phyloP scores from a whole-genome alignment of 2,888 invertebrate genomes.

The Sicus ferrugineus region DNA sequence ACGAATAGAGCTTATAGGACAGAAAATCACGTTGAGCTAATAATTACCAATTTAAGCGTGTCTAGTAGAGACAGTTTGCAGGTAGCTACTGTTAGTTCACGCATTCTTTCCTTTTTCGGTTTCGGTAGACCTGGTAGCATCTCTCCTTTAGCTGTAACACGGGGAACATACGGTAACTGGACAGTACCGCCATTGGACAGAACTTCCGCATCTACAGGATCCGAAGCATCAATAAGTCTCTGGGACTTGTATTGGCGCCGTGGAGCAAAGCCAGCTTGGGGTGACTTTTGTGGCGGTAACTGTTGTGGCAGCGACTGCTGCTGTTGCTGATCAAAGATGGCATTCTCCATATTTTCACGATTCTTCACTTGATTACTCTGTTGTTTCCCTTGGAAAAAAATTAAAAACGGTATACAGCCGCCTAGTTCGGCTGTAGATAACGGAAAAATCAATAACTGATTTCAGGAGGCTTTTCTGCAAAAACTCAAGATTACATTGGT shows the following conservation, averaged over 20 bases:
- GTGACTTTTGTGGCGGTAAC: too few relatives aligned
- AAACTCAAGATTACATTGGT: too few relatives aligned
- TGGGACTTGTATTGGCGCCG: conserved; percentile 57
- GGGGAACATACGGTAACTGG: conserved; percentile 29
- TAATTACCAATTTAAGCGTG: too few relatives aligned
- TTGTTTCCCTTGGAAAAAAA: conserved; percentile 40
- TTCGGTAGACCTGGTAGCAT: conserved; percentile 47
- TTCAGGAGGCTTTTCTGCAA: too few relatives aligned
- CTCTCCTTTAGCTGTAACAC: conserved; percentile 35
- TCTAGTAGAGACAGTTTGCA: too few relatives aligned
- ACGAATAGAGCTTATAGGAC: too few relatives aligned
- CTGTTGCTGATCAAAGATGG: conserved; percentile 27
- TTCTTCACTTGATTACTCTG: conserved; percentile 37
- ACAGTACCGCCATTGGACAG: too few relatives aligned
- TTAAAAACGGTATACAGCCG: conserved; percentile 34
- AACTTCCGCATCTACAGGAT: conserved; percentile 38
- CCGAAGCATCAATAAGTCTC: conserved; percentile 33
- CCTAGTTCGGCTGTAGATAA: conserved; percentile 5
- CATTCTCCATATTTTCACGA: conserved; percentile 43
- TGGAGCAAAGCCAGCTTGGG: conserved; percentile 59
- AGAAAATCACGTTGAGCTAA: too few relatives aligned
- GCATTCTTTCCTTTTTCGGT: conserved; percentile 53
- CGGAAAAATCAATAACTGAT: conserved; percentile 39
- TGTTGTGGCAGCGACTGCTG: conserved; percentile 43
- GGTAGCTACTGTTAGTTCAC: conserved; percentile 42